Base-by-base conservation (phyloP, 2,797 vertebrate genomes). In the Pantherophis vulpinus region DNA sequence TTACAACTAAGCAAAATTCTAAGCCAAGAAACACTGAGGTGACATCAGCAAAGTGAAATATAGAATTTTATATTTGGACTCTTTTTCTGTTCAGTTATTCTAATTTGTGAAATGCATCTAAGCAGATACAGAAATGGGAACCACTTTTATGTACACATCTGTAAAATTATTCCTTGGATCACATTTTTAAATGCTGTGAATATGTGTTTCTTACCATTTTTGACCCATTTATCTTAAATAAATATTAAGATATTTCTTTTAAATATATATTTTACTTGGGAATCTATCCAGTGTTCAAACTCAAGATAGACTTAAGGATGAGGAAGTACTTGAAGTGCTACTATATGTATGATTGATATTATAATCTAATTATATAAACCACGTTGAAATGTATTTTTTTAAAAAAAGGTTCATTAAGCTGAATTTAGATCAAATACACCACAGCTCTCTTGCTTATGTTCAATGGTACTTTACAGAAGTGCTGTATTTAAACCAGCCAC, bases 1-100 rank as follows among this genome's bases (percentile, higher is more conserved):
- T 95, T 93, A 18, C 94, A 95, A 47, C 92, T 94, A n/a, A 87
- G 86, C 58, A 93, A 90, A 93, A 18, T 37, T 89, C 20, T 47
- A 61, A 56, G 27, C 0, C 56, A 37, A 93, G 70, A 91, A 55
- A 60, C 61, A 59, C 37, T 70, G 3, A 51, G 13, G 93, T 51
- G n/a, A 25, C 11, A 0, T 37, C 8, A 12, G 0, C 32, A 10
- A 89, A 32, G 0, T 18, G 0, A 66, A 54, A 87, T 29, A 63
- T 88, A 27, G 32, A 86, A 93, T 89, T 51, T 91, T 91, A 2
- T 1, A 0, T 92, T 66, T 94, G 92, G 29, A 14, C 93, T 4
- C 60, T 29, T 29, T 92, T 61, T 61, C 6, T 63, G 0, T 89
- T 94, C 89, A 88, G 20, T 94, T 89, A 70, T 18, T 87, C 9